Base-by-base conservation (phyloP, 2,797 vertebrate genomes). In the Denticeps clupeoides region DNA sequence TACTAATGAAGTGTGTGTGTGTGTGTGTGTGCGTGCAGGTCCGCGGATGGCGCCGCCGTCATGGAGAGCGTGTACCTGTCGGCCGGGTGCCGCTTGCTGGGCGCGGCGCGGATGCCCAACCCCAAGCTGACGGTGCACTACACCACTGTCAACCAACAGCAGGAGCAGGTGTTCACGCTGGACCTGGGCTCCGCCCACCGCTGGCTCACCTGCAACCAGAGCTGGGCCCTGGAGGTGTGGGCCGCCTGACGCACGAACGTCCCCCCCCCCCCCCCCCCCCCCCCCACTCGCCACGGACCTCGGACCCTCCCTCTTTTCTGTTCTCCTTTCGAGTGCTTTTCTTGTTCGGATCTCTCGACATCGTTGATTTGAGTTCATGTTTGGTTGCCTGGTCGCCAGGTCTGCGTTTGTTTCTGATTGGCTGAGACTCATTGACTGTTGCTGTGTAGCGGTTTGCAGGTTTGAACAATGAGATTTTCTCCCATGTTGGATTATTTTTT, bases 151-250 rank as follows among this genome's bases (percentile, higher is more conserved):
- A 80, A 71, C 65, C 41, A 56, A 0, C 58, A 53, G 1, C 70
- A 65, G 45, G 81, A 85, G 41, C 82, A 84, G 43, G 52, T 82
- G 29, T 87, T 82, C 59, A 53, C 53, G 1, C 60, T 85, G 1
- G 73, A 82, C 27, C 7, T 65, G 6, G 13, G 54, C 13, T 80
- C 81, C 0, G 82, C 78, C 4, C 68, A 60, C 9, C 68, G 62
- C 40, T 85, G 83, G 82, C 71, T 87, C 19, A 62, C 51, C 2
- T 59, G 71, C 43, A 87, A 87, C 55, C 59, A 67, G 24, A 18
- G 59, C 32, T 85, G 81, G 83, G 79, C 80, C 18, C 68, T 49
- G 4, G 68, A 77, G 21, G 31, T 80, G 52, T 84, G 82, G 82
- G 41, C 43, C 1, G 41, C 44, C 6, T 73, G 47, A 54, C 13